Evolutionary conservation across 2,113 vertebrate genomes (phyloP).

Genomic region (Mystacornis crossleyi): DNA sequence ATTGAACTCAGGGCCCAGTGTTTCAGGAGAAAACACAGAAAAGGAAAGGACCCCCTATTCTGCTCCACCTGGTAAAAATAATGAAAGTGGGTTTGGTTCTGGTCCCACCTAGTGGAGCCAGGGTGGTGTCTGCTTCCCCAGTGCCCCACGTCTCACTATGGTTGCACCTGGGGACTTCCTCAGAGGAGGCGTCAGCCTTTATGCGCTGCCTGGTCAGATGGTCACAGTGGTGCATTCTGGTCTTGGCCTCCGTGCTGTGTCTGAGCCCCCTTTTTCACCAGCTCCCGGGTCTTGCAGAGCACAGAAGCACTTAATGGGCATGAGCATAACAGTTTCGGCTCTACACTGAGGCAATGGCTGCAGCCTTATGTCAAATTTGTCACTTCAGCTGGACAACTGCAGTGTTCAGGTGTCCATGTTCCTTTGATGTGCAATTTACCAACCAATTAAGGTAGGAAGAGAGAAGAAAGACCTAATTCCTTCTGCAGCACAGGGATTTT

Average conservation of each 20-base stretch:
- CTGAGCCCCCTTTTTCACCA: not conserved
- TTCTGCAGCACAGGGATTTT: not conserved
- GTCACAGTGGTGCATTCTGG: not conserved
- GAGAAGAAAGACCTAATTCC: not conserved
- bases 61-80: not conserved
- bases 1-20: not conserved
- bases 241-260: not conserved
- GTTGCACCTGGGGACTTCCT: too few species aligned
- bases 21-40: not conserved
- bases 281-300: not conserved
- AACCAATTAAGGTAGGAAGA: not conserved
- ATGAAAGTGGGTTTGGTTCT: not conserved
- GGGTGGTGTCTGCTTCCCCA: not conserved
- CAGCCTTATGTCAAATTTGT: not conserved
- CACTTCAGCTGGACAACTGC: not conserved
- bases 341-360: not conserved
- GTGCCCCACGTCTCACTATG: not conserved
- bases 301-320: not conserved
- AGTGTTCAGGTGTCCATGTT: not conserved
- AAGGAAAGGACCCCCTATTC: not conserved
- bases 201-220: too few species aligned
- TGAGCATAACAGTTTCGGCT: not conserved
- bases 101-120: not conserved
- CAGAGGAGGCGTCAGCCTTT: not conserved
- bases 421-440: not conserved